Evolutionary conservation across 2,113 vertebrate species (phyloP).

Genomic region (Nerophis lumbriciformis): DNA sequence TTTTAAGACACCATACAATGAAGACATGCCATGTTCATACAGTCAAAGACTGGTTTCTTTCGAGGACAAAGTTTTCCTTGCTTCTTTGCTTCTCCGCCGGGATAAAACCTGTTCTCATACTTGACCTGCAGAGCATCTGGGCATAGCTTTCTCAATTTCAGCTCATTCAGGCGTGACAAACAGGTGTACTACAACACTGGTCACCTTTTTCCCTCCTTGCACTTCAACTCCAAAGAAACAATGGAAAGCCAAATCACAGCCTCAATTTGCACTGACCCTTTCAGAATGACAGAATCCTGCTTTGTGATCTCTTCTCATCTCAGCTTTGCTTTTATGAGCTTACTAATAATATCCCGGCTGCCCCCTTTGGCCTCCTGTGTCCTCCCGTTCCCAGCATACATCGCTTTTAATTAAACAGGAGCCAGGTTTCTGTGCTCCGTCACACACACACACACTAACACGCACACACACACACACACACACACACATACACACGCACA

Average conservation of each 20-base stretch:
- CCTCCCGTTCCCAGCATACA: constrained; percentile 65
- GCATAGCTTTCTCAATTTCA: constrained; percentile 6
- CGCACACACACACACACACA: not conserved
- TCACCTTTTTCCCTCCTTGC: constrained; percentile 8
- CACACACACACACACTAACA: not conserved
- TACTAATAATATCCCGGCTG: constrained; percentile 63
- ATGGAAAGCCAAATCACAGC: constrained; percentile 57
- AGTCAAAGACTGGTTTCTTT: too few relatives aligned
- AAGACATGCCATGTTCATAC: too few relatives aligned
- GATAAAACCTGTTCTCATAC: constrained; percentile 4
- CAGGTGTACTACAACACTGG: constrained; percentile 4
- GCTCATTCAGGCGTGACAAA: constrained; percentile 5
- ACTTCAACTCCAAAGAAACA: constrained; percentile 32
- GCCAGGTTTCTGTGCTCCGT: constrained; percentile 55
- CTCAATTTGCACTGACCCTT: constrained; percentile 48
- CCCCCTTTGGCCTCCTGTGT: constrained; percentile 59
- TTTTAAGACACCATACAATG: too few relatives aligned
- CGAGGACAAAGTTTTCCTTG: constrained; percentile 6
- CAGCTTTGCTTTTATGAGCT: constrained; percentile 66
- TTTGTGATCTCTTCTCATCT: constrained; percentile 45
- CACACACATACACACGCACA: constrained; percentile 6
- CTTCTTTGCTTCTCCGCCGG: constrained; percentile 25
- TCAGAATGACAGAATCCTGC: constrained; percentile 50
- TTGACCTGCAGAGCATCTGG: constrained; percentile 18
- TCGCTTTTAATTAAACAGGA: constrained; percentile 66